Evolutionary conservation across 1,140 invertebrate genomes (phyloP), one percentile per base, ranked within the genome.

Genomic region (Chironomus tepperi): DNA sequence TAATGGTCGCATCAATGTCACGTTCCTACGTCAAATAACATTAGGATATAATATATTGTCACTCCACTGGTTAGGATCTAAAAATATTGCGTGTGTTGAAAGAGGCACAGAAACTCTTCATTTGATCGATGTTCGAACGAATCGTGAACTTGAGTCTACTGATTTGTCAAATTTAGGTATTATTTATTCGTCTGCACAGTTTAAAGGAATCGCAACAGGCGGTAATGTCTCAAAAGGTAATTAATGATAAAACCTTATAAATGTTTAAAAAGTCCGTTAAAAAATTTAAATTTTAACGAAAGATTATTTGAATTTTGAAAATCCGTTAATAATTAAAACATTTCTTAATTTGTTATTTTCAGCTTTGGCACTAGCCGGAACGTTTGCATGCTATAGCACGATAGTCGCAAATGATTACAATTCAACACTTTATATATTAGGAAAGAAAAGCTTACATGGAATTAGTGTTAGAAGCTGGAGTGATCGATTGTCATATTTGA

Each of bases 111-210:
- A 98, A 83, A 91, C 90, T 75, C 81, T 98, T 74, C 91, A 95
- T 83, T 83, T 98, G 21, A 86, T 96, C 78, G 95, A 97, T 80
- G 95, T 97, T 16, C 87, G 94, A 75, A 91, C 91, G 0, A 91
- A 94, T 78, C 89, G 93, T 79, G 91, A 94, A 81, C 83, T 93
- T n/a, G 92, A 95, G 83, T 87, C 88, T 42, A 83, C 95, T 73
- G 93, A 97, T 82, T 84, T 96, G 76, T 91, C 90, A 43, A 88
- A 89, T 77, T 91, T 95, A 15, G 90, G 93, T 75, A 85, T 98
- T 43, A 93, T 97, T 0, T 98, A 98, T 82, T 89, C 90, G 34
- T 95, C 93, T 34, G 94, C 93, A 77, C 93, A 96, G 84, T 98
- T 97, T 79, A 97, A 98, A 83, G 95, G 94, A 0, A 84, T 93